These are phyloP conservation scores for Drosophila auraria DNA, from an alignment of 1,140 invertebrate genomes.

Conservation along the genomic window DNA sequence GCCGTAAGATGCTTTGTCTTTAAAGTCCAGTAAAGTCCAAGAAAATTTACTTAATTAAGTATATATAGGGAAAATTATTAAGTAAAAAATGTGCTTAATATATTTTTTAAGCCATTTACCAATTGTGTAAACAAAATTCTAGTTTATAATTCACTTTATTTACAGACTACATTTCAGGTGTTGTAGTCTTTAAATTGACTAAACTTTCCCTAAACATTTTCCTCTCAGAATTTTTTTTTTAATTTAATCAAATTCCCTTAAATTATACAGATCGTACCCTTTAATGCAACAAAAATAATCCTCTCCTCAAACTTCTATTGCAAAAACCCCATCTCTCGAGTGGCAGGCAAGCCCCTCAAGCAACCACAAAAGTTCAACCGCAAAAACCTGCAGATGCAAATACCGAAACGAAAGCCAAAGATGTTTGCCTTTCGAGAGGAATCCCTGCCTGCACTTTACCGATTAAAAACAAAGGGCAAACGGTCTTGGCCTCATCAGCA, in stretches of 20 bases:
- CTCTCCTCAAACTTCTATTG: neutral
- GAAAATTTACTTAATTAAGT: too few relatives aligned
- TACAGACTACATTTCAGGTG: neutral
- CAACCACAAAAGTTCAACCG: constrained; percentile 47
- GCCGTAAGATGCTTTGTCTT: neutral
- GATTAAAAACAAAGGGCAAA: constrained; percentile 70
- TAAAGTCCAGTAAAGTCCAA: neutral
- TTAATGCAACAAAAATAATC: constrained; percentile 4
- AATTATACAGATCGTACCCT: neutral
- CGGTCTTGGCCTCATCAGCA: constrained; percentile 47
- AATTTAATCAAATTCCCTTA: neutral
- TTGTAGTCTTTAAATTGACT: too few relatives aligned
- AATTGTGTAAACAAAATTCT: too few relatives aligned
- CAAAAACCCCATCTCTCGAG: too few relatives aligned
- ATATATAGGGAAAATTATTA: too few relatives aligned
- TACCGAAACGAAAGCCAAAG: constrained; percentile 28
- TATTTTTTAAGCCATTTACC: neutral
- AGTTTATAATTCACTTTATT: too few relatives aligned
- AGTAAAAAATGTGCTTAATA: too few relatives aligned
- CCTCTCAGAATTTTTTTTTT: neutral
- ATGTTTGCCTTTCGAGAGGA: constrained; percentile 34
- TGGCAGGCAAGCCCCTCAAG: neutral
- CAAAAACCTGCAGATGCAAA: constrained; percentile 37
- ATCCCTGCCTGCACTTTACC: constrained; percentile 65
- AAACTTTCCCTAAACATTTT: neutral